Conservation (phyloP, 2,888 invertebrate genomes). For the Temnothorax ravouxi region DNA sequence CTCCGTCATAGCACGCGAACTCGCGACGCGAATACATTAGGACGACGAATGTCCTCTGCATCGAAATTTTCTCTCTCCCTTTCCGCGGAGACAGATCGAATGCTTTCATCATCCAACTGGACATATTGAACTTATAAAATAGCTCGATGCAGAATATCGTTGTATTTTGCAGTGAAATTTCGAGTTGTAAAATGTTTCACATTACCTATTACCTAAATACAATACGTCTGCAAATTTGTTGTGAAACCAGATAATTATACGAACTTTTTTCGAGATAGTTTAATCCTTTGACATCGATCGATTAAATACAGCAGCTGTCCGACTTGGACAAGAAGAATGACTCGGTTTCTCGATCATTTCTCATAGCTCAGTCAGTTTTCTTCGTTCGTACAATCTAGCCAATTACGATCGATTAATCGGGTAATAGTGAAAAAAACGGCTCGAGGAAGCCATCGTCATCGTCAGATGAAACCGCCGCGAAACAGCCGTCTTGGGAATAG, state of each 20-base stretch:
- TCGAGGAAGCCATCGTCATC: constrained; percentile 58
- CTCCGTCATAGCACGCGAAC: constrained; percentile 45
- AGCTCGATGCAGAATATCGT: background rate
- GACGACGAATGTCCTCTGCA: constrained; percentile 33
- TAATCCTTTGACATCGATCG: background rate
- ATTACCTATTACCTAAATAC: background rate
- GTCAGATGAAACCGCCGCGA: constrained; percentile 44
- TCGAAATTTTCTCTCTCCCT: constrained; percentile 21
- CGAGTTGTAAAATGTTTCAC: background rate
- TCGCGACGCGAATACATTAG: constrained; percentile 37
- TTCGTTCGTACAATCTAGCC: constrained; percentile 56
- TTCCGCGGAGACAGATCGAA: constrained; percentile 1
- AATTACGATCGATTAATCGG: constrained; percentile 74
- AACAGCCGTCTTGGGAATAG: constrained; percentile 59
- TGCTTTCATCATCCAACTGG: background rate
- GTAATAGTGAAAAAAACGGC: constrained; percentile 36
- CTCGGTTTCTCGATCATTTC: constrained; percentile 47
- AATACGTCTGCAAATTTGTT: background rate
- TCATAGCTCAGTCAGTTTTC: constrained; percentile 44
- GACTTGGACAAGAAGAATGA: constrained; percentile 29
- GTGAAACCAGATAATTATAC: background rate
- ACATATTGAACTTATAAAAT: background rate
- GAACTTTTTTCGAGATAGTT: background rate
- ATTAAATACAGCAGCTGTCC: background rate
- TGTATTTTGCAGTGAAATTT: background rate